phyloP scores from a whole-genome alignment of 2,888 invertebrate genomes.

The Leucophenga maculata region DNA sequence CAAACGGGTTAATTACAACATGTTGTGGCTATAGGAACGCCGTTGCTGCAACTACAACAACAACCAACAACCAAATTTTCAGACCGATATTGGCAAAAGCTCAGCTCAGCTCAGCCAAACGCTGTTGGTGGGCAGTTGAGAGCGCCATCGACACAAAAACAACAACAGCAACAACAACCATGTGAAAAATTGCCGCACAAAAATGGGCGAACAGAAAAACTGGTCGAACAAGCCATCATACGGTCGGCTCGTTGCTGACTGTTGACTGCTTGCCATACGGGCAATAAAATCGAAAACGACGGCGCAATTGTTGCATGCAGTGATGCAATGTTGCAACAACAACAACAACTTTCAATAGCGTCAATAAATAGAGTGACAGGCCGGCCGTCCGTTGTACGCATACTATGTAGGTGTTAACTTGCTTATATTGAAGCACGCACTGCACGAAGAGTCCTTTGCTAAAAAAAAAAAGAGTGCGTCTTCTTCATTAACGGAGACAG shows the following conservation, averaged over 20 bases:
- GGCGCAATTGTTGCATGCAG: constrained; percentile 18
- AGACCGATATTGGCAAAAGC: constrained; percentile 10
- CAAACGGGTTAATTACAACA: constrained; percentile 55
- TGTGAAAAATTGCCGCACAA: constrained; percentile 15
- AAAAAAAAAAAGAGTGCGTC: neutral
- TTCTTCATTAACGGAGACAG: neutral
- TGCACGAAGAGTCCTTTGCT: neutral
- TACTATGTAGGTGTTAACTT: constrained; percentile 15
- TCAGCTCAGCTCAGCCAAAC: constrained; percentile 15
- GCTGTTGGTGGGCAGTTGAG: constrained; percentile 10
- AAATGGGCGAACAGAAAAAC: neutral
- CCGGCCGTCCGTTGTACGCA: neutral
- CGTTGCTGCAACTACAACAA: constrained; percentile 26
- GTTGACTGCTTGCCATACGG: neutral
- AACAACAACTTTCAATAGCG: constrained; percentile 24
- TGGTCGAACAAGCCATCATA: constrained; percentile 9
- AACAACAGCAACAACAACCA: constrained; percentile 27
- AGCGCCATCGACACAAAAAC: neutral
- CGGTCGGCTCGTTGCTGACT: neutral
- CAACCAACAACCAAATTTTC: constrained; percentile 26
- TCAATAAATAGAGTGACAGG: constrained; percentile 10
- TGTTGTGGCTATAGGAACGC: constrained; percentile 41
- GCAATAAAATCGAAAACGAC: constrained; percentile 24
- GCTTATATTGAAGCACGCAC: neutral
- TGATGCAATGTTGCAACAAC: constrained; percentile 11